phyloP scores from a whole-genome alignment of 2,888 invertebrate genomes.

The Taenaris catops region DNA sequence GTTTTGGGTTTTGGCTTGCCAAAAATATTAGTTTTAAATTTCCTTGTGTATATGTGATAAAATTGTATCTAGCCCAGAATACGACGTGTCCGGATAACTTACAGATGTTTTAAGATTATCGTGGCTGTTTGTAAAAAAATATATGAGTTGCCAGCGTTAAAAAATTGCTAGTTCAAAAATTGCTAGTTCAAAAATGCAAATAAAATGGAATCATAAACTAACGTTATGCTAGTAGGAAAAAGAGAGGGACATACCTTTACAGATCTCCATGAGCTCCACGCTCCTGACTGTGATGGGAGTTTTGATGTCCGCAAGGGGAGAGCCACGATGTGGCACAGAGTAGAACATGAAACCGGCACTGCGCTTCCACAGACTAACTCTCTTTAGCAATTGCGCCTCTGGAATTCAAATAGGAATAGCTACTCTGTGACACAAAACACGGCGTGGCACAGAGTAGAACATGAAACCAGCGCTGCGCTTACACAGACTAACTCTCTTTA shows the following conservation, averaged over 20 bases:
- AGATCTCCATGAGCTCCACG: conserved; percentile 88
- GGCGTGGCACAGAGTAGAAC: not conserved
- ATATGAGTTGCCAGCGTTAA: too few relatives aligned
- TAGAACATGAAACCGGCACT: conserved; percentile 88
- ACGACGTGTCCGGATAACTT: too few relatives aligned
- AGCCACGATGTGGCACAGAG: conserved; percentile 92
- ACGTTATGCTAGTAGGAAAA: not conserved
- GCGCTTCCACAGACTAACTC: conserved; percentile 72
- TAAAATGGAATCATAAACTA: not conserved
- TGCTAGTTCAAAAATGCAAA: too few relatives aligned
- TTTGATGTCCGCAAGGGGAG: conserved; percentile 86
- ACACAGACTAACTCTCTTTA: too few relatives aligned
- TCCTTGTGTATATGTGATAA: too few relatives aligned
- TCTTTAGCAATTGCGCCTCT: conserved; percentile 22
- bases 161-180: too few relatives aligned
- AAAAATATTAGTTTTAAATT: too few relatives aligned
- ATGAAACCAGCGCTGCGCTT: not conserved
- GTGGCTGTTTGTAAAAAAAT: too few relatives aligned
- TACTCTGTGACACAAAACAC: too few relatives aligned
- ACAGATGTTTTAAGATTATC: too few relatives aligned
- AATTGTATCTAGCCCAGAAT: too few relatives aligned
- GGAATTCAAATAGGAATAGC: not conserved
- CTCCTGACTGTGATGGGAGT: conserved; percentile 87
- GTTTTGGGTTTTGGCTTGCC: too few relatives aligned
- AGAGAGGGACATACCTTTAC: conserved; percentile 82